phyloP scores from a whole-genome alignment of 2,797 vertebrate species.

The Xenentodon cancila region DNA sequence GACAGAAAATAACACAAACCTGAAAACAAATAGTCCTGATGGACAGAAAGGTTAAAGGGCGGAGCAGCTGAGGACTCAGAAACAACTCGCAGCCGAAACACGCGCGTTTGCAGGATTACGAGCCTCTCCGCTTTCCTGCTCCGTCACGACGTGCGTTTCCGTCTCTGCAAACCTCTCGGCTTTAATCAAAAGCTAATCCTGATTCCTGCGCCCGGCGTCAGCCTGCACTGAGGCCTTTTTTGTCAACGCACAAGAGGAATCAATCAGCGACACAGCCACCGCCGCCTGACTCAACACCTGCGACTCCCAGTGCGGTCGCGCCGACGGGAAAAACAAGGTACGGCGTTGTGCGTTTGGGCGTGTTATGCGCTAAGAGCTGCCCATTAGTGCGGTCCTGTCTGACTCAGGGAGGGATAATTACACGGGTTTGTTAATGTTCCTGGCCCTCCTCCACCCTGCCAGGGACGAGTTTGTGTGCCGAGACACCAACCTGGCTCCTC shows the following conservation, averaged over 20 bases:
- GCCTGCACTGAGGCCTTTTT: conserved; percentile 45
- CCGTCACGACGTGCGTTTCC: conserved; percentile 37
- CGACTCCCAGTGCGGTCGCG: background rate
- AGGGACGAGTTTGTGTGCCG: background rate
- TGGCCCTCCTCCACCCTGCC: background rate
- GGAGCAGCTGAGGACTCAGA: too few species aligned
- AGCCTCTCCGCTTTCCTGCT: conserved; percentile 47
- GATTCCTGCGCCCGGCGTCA: conserved; percentile 30
- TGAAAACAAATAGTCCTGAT: too few species aligned
- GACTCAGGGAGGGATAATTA: background rate
- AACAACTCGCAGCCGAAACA: too few species aligned
- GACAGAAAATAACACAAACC: too few species aligned
- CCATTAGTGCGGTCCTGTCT: background rate
- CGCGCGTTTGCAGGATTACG: conserved; percentile 42
- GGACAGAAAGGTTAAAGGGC: too few species aligned
- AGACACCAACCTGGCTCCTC: conserved; percentile 90
- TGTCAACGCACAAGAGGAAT: conserved; percentile 36
- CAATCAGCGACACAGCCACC: conserved; percentile 30
- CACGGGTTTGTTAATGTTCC: too few species aligned
- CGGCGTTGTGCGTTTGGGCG: background rate
- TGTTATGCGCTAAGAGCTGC: background rate
- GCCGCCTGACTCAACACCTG: conserved; percentile 13
- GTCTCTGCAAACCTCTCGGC: conserved; percentile 39
- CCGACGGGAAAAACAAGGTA: conserved; percentile 13
- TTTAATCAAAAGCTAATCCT: conserved; percentile 66